Evolutionary conservation across 1,140 invertebrate species (phyloP).

Genomic region (Protaetia brevitarsis): DNA sequence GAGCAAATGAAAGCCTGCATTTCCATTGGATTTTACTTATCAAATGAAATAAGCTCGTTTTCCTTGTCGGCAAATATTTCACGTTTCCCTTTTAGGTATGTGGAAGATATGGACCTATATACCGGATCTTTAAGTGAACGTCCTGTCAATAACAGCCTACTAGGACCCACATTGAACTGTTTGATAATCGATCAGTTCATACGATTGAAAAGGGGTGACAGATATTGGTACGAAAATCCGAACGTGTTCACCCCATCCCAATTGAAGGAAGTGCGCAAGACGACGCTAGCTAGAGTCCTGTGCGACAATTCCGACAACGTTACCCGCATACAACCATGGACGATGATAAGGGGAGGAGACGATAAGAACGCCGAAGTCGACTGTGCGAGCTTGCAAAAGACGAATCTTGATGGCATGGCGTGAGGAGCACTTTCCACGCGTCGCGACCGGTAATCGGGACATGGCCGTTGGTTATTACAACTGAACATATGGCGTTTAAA

Average conservation of each 20-base stretch:
- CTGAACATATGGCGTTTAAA: slow-evolving; percentile 21
- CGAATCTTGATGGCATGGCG: slow-evolving; percentile 61
- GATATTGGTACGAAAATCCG: slow-evolving; percentile 83
- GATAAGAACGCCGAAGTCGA: slow-evolving; percentile 59
- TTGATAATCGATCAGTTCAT: slow-evolving; percentile 84
- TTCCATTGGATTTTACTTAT: slow-evolving; percentile 13
- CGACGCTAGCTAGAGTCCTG: slow-evolving; percentile 77
- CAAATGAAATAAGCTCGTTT: slow-evolving; percentile 20
- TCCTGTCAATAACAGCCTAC: slow-evolving; percentile 62
- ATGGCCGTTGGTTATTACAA: neutral
- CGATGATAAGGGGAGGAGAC: slow-evolving; percentile 64
- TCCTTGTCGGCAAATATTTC: neutral
- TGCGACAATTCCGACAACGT: slow-evolving; percentile 85
- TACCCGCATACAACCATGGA: slow-evolving; percentile 67
- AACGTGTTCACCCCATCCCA: slow-evolving; percentile 77
- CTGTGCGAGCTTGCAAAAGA: slow-evolving; percentile 58
- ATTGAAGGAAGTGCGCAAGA: slow-evolving; percentile 80
- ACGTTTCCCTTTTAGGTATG: slow-evolving; percentile 51
- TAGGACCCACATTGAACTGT: slow-evolving; percentile 83
- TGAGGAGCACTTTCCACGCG: slow-evolving; percentile 43
- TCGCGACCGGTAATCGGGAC: slow-evolving; percentile 7
- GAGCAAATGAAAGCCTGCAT: too few relatives aligned
- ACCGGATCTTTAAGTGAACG: slow-evolving; percentile 78
- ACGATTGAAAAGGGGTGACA: slow-evolving; percentile 73
- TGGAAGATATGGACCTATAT: slow-evolving; percentile 86